A percentile compares a stretch with the other conserved stretches of the same genome.
phyloP scores from a whole-genome alignment of 2,888 invertebrate genomes.

The Phortica okadai region DNA sequence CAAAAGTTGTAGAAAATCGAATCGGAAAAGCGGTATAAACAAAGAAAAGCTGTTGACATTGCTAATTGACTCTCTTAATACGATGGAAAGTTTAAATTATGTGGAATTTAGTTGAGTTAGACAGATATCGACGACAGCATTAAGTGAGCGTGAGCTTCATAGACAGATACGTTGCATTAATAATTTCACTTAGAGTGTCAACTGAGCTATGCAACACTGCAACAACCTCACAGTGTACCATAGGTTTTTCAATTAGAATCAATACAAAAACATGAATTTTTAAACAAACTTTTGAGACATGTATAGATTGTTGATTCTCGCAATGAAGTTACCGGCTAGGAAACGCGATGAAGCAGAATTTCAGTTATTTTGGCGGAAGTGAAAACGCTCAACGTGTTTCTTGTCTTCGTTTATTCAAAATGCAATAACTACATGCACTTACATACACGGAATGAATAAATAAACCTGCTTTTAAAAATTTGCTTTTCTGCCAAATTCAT shows the following conservation, averaged over 20 bases:
- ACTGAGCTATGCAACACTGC: conserved; percentile 16
- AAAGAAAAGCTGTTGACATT: conserved; percentile 58
- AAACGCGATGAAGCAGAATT: not conserved
- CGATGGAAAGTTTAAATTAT: conserved; percentile 2
- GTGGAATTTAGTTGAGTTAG: conserved; percentile 6
- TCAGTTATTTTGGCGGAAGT: conserved; percentile 25
- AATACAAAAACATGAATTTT: not conserved
- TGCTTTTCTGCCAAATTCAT: not conserved
- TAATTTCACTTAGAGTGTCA: conserved; percentile 23
- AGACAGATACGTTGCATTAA: conserved; percentile 5
- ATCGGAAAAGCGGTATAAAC: not conserved
- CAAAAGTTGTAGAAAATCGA: conserved; percentile 3
- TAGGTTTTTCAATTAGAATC: too few species aligned
- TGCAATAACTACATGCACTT: not conserved
- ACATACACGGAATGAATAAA: not conserved
- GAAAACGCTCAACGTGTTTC: conserved; percentile 22
- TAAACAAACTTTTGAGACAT: not conserved
- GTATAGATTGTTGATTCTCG: not conserved
- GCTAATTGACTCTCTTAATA: conserved; percentile 57
- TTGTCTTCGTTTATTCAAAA: conserved; percentile 35
- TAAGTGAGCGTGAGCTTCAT: not conserved
- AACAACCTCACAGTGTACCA: not conserved
- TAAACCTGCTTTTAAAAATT: too few species aligned
- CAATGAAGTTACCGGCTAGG: not conserved
- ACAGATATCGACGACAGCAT: not conserved